phyloP scores from a whole-genome alignment of 2,113 vertebrate genomes.

The Lates calcarifer region DNA sequence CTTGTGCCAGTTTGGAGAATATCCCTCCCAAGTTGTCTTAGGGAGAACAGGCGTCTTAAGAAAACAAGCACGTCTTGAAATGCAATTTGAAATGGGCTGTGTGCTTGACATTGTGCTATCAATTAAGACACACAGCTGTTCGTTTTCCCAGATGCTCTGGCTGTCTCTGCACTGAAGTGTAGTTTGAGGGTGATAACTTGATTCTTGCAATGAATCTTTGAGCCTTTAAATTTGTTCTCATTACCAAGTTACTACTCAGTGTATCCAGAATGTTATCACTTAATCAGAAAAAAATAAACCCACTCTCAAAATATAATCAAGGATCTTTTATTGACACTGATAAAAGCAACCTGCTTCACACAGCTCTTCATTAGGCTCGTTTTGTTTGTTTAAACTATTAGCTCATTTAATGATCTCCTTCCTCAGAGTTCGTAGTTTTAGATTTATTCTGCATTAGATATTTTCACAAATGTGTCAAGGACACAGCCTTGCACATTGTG shows the following conservation, averaged over 20 bases:
- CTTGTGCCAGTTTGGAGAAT: constrained; percentile 7
- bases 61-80: constrained; percentile 37
- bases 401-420: background rate
- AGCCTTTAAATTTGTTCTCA: constrained; percentile 3
- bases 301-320: background rate
- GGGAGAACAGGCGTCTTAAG: constrained; percentile 7
- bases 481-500: background rate
- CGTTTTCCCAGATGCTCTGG: constrained; percentile 21
- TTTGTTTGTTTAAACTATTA: background rate
- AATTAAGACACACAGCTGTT: constrained; percentile 56
- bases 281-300: background rate
- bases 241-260: background rate
- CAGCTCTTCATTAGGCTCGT: background rate
- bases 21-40: background rate
- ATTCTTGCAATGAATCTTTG: constrained; percentile 19
- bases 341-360: background rate
- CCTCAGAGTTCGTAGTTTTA: background rate
- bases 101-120: constrained; percentile 43
- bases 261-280: background rate
- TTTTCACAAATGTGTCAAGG: background rate
- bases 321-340: background rate
- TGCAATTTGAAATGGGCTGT: constrained; percentile 12
- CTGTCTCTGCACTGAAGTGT: background rate
- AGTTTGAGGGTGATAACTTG: background rate
- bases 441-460: background rate